Percentiles rank a stretch among this genome's conserved stretches.
These are phyloP conservation scores for Thunnus albacares DNA, from an alignment of 2,797 vertebrate species.

Conservation along the genomic window DNA sequence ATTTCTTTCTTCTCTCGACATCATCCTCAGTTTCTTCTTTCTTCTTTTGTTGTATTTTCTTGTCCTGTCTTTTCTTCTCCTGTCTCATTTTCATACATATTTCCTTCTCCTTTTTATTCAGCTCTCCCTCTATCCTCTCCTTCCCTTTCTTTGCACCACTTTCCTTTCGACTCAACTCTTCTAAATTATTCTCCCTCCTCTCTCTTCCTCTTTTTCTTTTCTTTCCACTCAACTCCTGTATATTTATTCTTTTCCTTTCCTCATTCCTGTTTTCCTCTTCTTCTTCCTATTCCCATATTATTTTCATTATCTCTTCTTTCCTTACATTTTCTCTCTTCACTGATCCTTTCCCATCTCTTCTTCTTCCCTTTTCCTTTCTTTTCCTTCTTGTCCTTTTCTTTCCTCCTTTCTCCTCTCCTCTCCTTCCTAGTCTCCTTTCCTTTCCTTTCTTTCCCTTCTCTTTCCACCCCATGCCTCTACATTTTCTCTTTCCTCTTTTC, in stretches of 20 bases:
- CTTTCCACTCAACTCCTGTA: neutral
- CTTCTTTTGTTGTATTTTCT: slow-evolving; percentile 46
- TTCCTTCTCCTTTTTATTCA: slow-evolving; percentile 29
- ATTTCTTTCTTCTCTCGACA: slow-evolving; percentile 50
- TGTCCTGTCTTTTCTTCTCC: slow-evolving; percentile 18
- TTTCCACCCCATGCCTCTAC: neutral
- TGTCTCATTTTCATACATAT: slow-evolving; percentile 26
- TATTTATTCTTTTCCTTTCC: neutral
- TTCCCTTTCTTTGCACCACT: neutral
- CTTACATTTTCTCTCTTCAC: no score
- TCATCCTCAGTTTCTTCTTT: slow-evolving; percentile 41
- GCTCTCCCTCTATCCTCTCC: neutral
- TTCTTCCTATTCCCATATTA: neutral
- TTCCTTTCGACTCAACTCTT: neutral
- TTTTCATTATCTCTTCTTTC: neutral
- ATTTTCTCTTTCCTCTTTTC: neutral
- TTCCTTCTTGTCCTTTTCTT: neutral
- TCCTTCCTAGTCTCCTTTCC: neutral
- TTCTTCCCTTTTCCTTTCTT: neutral
- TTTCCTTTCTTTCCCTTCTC: neutral
- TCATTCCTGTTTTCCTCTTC: neutral
- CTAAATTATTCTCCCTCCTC: neutral
- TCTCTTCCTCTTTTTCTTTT: neutral
- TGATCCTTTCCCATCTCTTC: neutral
- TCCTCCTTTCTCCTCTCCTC: neutral